Evolutionary conservation across 2,113 vertebrate species (phyloP).

Genomic region (Gymnocephalus cernua): DNA sequence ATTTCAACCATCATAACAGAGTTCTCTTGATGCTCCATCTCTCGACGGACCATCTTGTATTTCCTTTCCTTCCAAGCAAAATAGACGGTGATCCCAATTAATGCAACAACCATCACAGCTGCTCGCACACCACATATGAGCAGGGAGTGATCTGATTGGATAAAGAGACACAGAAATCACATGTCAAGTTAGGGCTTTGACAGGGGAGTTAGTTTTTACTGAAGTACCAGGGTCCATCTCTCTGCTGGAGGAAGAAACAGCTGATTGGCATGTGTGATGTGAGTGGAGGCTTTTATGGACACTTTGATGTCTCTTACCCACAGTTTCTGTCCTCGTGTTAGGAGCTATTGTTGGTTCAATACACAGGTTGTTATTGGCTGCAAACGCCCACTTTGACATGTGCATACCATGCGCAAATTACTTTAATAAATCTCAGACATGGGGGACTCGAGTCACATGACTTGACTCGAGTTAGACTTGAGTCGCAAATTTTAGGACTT

Average conservation of each 20-base stretch:
- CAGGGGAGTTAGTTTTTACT: not conserved
- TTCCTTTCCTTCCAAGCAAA: constrained; percentile 25
- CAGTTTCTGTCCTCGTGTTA: too few relatives aligned
- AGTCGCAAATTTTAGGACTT: too few relatives aligned
- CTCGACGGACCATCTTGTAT: rapidly evolving
- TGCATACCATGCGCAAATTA: rapidly evolving
- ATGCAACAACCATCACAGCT: not conserved
- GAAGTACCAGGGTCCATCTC: too few relatives aligned
- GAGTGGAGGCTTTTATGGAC: too few relatives aligned
- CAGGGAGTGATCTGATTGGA: constrained; percentile 6
- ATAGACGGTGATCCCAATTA: not conserved
- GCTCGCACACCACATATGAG: constrained; percentile 1
- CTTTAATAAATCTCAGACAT: not conserved
- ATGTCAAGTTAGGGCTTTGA: not conserved
- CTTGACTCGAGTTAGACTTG: too few relatives aligned
- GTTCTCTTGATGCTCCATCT: not conserved
- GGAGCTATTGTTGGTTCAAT: too few relatives aligned
- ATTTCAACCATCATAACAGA: constrained; percentile 5
- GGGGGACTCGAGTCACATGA: too few relatives aligned
- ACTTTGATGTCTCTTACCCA: too few relatives aligned
- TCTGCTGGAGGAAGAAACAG: too few relatives aligned
- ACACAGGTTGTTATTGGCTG: not conserved
- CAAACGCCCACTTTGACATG: too few relatives aligned
- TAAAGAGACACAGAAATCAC: constrained; percentile 6
- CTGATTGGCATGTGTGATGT: too few relatives aligned